Evolutionary conservation across 2,113 vertebrate species (phyloP), one percentile per base, ranked within the genome.

Genomic region (Sphaerodactylus townsendi): DNA sequence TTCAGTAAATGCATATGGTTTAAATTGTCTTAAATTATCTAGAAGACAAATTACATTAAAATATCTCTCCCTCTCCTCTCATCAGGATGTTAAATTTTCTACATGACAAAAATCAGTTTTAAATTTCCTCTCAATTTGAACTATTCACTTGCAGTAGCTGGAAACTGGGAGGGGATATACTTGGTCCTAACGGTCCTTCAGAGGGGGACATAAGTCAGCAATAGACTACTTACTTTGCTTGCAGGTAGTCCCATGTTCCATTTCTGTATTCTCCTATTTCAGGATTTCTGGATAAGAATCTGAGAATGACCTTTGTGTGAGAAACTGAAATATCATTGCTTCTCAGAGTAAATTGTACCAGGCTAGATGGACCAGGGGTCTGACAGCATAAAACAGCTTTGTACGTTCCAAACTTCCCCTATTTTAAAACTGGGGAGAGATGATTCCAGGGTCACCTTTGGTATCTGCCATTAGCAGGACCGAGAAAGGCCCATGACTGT

Each of bases 81-180:
- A 39, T 7, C 35, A 39, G 33, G 3, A 68, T 17, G 15, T 39
- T 48, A 25, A 25, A n/a, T 74, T 83, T 44, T 65, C n/a, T 35
- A 37, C 37, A 39, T 62, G 35, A 56, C 39, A 28, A 64, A 25
- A 28, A 62, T 62, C 64, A 13, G 35, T 62, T 62, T 0, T 30
- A 11, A 35, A 2, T 7, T 0, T 70, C 59, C 0, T 53, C 56
- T 73, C 13, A 23, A 9, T 30, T 39, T 21, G 3, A 0, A 3
- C 3, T 10, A 25, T 50, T 65, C 6, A 1, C 0, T 59, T 2
- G 7, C 50, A 2, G 1, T 0, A 64, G 81, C 65, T 35, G 35
- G 0, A 15, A 30, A 2, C 13, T 5, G 17, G 25, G 19, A 70
- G 41, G 62, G 53, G 64, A 59, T 62, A 56, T 41, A 6, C 0